Base-by-base conservation (phyloP, 2,797 vertebrate genomes). In the Eidolon dupreanum region DNA sequence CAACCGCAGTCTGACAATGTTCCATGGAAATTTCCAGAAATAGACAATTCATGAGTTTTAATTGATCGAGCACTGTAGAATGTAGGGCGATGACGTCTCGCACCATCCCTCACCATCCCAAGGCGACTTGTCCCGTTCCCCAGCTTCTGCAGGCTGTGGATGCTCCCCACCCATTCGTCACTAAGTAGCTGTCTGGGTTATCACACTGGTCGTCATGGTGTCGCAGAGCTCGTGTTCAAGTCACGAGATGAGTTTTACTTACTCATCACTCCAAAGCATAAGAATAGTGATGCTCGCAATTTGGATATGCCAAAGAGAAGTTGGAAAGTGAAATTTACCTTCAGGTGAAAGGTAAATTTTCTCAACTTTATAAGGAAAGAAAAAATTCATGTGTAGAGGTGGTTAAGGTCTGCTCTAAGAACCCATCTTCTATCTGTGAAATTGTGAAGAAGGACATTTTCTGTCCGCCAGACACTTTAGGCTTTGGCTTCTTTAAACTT, bases 151-250 rank as follows among this genome's bases (percentile, higher is more conserved):
- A 3, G 4, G 5, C 53, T 11, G 24, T 22, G 19, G 53, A 9
- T 19, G 26, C 7, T 26, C 36, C 16, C 53, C 6, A 16, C 53
- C 24, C 4, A 0, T 6, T 3, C 15, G 36, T 28, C 53, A 19
- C 70, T 2, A 2, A 36, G 53, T 31, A 0, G 24, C 41, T 15
- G 1, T 28, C 0, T 9, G 33, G 53, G 36, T 24, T 6, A 5
- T 57, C 24, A 0, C 53, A 6, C 46, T 13, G 46, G 13, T 13
- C 13, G 46, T 46, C 46, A 13, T 15, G 46, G 12, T 46, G 1
- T 15, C 12, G 46, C 46, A 46, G 46, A 46, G 46, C 46, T 13
- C 12, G 46, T 46, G 46, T 46, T 13, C 46, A 4, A 13, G 12
- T 46, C 46, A 46, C 33, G 33, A 33, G 33, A 33, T 33, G 33